Base-by-base conservation (phyloP, 2,797 vertebrate species). In the Megaceryle alcyon region DNA sequence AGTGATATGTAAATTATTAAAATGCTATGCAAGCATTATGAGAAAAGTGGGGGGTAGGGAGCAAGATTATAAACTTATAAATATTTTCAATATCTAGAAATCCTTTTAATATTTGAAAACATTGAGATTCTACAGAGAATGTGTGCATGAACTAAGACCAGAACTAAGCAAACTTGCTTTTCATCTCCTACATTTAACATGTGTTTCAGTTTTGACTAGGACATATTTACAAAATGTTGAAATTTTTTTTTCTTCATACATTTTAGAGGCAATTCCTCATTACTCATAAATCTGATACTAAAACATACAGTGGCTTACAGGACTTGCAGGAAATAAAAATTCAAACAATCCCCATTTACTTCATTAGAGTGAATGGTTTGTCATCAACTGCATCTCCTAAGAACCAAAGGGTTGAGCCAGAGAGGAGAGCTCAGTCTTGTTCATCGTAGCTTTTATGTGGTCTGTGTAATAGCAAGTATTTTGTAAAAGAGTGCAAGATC, bases 1-100 rank as follows among this genome's bases (percentile, higher is more conserved):
- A 93, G 89, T 92, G 96, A 94, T 92, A 95, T 83, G 90, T 93
- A 96, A 96, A 97, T 96, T 97, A 97, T 97, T 97, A 91, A 96
- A 83, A 93, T 25, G 37, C 75, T 65, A 85, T 88, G 82, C 72
- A 92, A 89, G 88, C 57, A 61, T 82, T 95, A 93, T 87, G 85
- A 91, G 90, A 76, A 91, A 80, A 81, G 61, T 60, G 66, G 63
- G 59, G 77, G 92, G 70, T 31, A 88, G 82, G 71, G 51, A 92
- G 66, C 22, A 82, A 68, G 75, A 82, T 86, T 80, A 92, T 80
- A 94, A 86, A 92, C 92, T 88, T 82, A 94, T 87, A 94, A 77
- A 87, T 60, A 39, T 69, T 93, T 82, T 85, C 59, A 87, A 63
- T 63, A 71, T 69, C 88, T 86, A 79, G 78, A 89, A 96, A 92